Conservation (phyloP, 1,140 invertebrate species). For the Arion vulgaris region DNA sequence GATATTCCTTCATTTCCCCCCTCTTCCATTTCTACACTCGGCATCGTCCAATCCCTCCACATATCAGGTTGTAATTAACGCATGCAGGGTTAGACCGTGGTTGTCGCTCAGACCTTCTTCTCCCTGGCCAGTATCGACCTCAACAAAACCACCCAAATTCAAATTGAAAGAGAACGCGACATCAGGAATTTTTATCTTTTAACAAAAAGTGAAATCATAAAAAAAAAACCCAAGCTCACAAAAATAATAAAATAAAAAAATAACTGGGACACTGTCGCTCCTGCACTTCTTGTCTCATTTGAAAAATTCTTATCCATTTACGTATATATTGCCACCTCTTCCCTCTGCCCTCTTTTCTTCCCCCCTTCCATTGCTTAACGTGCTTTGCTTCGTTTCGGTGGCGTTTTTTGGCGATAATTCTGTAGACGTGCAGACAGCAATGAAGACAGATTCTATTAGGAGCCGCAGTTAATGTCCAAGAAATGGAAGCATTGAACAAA, state of each 20-base stretch:
- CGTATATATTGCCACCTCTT: not conserved
- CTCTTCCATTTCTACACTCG: no score
- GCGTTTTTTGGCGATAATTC: conserved; percentile 11
- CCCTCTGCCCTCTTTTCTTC: no score
- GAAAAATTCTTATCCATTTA: conserved; percentile 19
- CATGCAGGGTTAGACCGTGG: not conserved
- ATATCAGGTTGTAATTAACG: conserved; percentile 31
- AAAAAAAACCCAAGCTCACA: not conserved
- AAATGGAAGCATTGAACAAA: not conserved
- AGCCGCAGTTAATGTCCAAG: conserved; percentile 12
- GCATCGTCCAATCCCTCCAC: conserved; percentile 18
- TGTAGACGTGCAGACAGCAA: conserved; percentile 16
- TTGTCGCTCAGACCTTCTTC: not conserved
- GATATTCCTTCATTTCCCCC: no score
- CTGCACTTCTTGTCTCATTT: conserved; percentile 5
- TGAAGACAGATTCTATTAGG: conserved; percentile 6
- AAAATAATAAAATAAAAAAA: not conserved
- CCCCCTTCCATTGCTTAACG: not conserved
- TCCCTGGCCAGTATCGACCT: conserved; percentile 14
- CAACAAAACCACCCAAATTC: conserved; percentile 13
- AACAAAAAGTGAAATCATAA: not conserved
- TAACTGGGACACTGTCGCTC: not conserved
- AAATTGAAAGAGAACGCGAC: not conserved
- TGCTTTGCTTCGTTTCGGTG: not conserved
- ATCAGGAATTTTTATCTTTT: not conserved